Evolutionary conservation across 2,888 invertebrate species (phyloP), one percentile per base, ranked within the genome.

Genomic region (Dicranocentrus wangi): DNA sequence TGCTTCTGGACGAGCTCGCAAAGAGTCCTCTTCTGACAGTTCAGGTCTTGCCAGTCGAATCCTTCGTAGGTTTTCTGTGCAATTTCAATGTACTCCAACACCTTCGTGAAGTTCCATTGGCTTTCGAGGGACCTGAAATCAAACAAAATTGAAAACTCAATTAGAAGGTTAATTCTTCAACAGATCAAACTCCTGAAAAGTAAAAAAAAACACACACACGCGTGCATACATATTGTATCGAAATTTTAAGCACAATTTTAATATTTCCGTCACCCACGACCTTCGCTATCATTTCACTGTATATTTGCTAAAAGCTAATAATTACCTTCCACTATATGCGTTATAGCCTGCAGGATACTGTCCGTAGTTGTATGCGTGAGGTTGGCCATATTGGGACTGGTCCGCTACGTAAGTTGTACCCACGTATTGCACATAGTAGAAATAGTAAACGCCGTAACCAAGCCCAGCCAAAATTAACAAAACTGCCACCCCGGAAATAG

Each of bases 21-120:
- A 1, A 87, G 80, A 39, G 85, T 83, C 65, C 85, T 84, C 85
- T 87, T 87, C 81, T 87, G 87, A 53, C 87, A 87, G 69, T 87
- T 85, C 69, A 87, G 70, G 32, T 84, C 85, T 53, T 86, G 86
- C 84, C 85, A 87, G 61, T 87, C 87, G 72, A 87, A 87, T 71
- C 85, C 85, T 72, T 85, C 86, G 68, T 87, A 87, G 27, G 85
- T 85, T 82, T 86, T 86, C 63, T 86, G 85, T 51, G 85, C 86
- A 43, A 86, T 82, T 42, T 85, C 81, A 32, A 87, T 86, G 85
- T 86, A 85, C 58, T 87, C 85, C 72, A 87, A 65, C 28, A 87
- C 85, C 51, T 84, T 86, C 32, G 83, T 77, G 63, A 84, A 83
- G 69, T 83, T 82, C 84, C 85, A 87, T 42, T 51, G 80, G 68